A percentile compares a stretch with the other conserved stretches of the same genome.
These are phyloP conservation scores for Drosophila sp. DNA, from an alignment of 1,140 invertebrate genomes.

Conservation along the genomic window DNA sequence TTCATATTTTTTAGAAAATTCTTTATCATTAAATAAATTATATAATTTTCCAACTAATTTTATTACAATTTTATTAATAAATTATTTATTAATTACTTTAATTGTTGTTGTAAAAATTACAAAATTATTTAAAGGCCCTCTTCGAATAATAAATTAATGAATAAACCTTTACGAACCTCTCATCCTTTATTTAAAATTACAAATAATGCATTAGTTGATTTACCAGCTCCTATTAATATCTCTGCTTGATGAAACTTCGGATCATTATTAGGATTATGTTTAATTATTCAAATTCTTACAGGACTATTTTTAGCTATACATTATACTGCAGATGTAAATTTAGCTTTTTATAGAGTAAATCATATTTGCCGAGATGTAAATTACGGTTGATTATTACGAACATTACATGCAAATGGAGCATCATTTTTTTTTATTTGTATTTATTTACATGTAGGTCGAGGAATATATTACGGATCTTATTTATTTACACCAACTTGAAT, in stretches of 20 bases:
- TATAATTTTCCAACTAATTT: conserved; percentile 83
- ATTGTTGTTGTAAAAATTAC: too few species aligned
- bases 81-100: conserved; percentile 82
- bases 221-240: too few species aligned
- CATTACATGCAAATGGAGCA: conserved; percentile 85
- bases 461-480: conserved; percentile 40
- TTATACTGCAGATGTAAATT: too few species aligned
- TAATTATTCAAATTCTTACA: too few species aligned
- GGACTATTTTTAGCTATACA: too few species aligned
- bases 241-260: too few species aligned
- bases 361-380: conserved; percentile 85
- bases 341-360: conserved; percentile 74
- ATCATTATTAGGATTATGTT: too few species aligned
- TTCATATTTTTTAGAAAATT: conserved; percentile 23
- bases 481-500: conserved; percentile 60
- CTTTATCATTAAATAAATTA: not conserved
- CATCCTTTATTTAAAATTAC: conserved; percentile 63
- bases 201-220: conserved; percentile 84
- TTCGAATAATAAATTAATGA: too few species aligned
- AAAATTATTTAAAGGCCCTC: too few species aligned
- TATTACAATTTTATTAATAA: conserved; percentile 83
- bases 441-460: conserved; percentile 49
- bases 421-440: conserved; percentile 85
- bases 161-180: conserved; percentile 18
- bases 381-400: conserved; percentile 85